These are phyloP conservation scores for Incurvaria masculella DNA, from an alignment of 2,888 invertebrate species.

Conservation along the genomic window DNA sequence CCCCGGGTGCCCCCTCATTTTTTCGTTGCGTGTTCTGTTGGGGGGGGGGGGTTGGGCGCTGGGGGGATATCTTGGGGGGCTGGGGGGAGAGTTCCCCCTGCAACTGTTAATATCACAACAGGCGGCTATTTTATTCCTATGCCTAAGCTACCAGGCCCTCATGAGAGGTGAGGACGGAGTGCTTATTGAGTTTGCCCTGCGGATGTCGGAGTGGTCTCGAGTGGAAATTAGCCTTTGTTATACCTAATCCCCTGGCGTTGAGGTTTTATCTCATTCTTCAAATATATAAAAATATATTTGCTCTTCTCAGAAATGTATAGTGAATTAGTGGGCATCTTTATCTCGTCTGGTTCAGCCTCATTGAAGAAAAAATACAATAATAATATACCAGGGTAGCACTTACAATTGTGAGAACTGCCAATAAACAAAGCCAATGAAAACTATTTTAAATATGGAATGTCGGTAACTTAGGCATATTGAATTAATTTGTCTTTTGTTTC, in stretches of 20 bases:
- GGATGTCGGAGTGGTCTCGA: background rate
- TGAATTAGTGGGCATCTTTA: too few relatives aligned
- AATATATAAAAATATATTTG: too few relatives aligned
- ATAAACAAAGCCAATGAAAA: too few relatives aligned
- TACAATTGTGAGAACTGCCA: too few relatives aligned
- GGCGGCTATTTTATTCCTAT: conserved; percentile 43
- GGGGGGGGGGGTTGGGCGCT: conserved; percentile 30
- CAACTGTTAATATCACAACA: conserved; percentile 50
- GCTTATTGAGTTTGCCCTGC: background rate
- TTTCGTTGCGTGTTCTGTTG: conserved; percentile 38
- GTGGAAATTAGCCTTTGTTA: background rate
- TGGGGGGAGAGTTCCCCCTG: background rate
- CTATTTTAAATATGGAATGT: too few relatives aligned
- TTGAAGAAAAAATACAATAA: too few relatives aligned
- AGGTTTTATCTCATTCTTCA: too few relatives aligned
- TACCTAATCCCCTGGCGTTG: background rate
- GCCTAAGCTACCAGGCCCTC: conserved; percentile 40
- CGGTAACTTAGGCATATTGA: too few relatives aligned
- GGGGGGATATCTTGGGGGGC: conserved; percentile 24
- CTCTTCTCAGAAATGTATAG: too few relatives aligned
- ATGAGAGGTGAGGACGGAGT: conserved; percentile 35
- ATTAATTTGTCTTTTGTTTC: too few relatives aligned
- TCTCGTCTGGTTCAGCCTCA: too few relatives aligned
- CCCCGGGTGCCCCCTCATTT: conserved; percentile 35
- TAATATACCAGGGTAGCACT: too few relatives aligned